A percentile compares a stretch with the other conserved stretches of the same genome.
These are phyloP conservation scores for Ferdinandea cuprea DNA, from an alignment of 2,888 invertebrate species.

Conservation along the genomic window DNA sequence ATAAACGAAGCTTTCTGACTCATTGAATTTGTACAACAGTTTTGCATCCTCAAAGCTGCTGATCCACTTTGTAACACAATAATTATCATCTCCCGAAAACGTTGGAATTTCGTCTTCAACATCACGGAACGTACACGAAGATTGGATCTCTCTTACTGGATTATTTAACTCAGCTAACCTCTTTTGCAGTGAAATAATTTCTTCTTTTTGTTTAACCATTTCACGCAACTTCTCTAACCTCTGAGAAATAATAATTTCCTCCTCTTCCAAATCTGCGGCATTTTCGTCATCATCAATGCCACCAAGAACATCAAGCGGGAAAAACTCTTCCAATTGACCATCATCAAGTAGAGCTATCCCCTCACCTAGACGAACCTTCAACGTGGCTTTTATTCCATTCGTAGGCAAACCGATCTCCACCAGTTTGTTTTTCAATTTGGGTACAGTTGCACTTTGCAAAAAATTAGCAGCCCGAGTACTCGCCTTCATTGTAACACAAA, in stretches of 20 bases:
- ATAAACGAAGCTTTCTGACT: conserved; percentile 23
- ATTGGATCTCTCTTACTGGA: conserved; percentile 1
- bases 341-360: conserved; percentile 23
- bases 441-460: conserved; percentile 33
- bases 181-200: conserved; percentile 21
- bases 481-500: no score
- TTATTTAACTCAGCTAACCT: conserved; percentile 23
- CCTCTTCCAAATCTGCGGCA: not conserved
- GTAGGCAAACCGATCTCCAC: conserved; percentile 31
- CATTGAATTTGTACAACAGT: conserved; percentile 14
- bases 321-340: conserved; percentile 17
- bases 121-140: conserved; percentile 19
- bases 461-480: conserved; percentile 13
- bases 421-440: conserved; percentile 15
- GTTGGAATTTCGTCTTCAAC: conserved; percentile 14
- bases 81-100: conserved; percentile 26
- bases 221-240: conserved; percentile 23
- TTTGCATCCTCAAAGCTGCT: conserved; percentile 28
- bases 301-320: conserved; percentile 9
- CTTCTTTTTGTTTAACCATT: conserved; percentile 23
- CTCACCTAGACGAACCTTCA: conserved; percentile 6
- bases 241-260: conserved; percentile 1
- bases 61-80: conserved; percentile 21
- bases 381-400: conserved; percentile 12
- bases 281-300: no score